phyloP scores from a whole-genome alignment of 1,140 invertebrate genomes.

The Drosophila pectinifera region DNA sequence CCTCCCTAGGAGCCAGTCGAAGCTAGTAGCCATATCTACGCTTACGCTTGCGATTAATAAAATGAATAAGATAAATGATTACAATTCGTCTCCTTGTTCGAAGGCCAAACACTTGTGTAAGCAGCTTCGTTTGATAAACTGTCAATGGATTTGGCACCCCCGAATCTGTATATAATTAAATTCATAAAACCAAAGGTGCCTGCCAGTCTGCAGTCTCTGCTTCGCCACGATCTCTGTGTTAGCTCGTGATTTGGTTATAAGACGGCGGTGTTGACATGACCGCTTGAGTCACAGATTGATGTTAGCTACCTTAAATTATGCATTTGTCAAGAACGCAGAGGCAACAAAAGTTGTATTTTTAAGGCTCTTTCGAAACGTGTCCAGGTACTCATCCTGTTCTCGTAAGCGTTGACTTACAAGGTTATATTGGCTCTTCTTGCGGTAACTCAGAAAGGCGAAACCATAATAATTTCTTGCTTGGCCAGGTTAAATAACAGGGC shows the following conservation, averaged over 20 bases:
- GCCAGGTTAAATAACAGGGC: constrained; percentile 1
- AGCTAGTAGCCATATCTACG: neutral
- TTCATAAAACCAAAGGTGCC: constrained; percentile 17
- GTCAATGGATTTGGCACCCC: neutral
- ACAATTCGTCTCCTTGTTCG: neutral
- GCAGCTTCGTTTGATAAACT: neutral
- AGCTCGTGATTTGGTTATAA: constrained; percentile 4
- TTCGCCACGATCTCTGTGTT: neutral
- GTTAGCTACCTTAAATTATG: neutral
- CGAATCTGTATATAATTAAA: constrained; percentile 7
- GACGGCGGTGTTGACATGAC: constrained; percentile 3
- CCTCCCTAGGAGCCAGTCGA: neutral
- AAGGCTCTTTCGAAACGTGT: neutral
- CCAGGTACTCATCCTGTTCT: constrained; percentile 3
- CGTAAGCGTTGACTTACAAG: constrained; percentile 32
- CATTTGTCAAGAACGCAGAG: neutral
- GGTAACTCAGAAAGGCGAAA: constrained; percentile 55
- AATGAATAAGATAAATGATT: neutral
- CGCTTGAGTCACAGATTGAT: neutral
- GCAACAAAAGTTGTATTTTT: neutral
- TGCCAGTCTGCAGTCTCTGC: neutral
- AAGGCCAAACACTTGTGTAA: neutral
- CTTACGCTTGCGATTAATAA: neutral
- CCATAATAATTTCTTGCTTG: constrained; percentile 25
- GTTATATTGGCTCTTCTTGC: constrained; percentile 21